Conservation (phyloP, 1,140 invertebrate species). For the Lepidurus arcticus region DNA sequence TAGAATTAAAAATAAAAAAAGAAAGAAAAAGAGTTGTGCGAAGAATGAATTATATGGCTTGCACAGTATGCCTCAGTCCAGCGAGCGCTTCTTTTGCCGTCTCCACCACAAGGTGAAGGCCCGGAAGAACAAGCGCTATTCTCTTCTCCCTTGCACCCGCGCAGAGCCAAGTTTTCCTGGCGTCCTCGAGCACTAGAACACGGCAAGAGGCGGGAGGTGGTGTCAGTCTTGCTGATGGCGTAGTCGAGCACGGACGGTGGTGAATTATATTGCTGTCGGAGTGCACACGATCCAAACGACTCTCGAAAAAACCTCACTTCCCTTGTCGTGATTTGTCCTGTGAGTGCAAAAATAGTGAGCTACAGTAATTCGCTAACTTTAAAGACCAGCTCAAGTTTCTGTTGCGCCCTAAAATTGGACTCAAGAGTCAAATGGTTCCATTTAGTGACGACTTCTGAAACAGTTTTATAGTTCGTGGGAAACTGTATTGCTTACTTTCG, state of each 20-base stretch:
- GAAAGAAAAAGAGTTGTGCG: not conserved
- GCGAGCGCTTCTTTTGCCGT: not conserved
- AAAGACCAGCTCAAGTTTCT: too few relatives aligned
- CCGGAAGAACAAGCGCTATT: conserved; percentile 4
- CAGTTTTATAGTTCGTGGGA: too few relatives aligned
- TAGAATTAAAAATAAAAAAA: not conserved
- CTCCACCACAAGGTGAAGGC: conserved; percentile 8
- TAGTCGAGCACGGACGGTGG: not conserved
- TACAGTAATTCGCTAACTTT: too few relatives aligned
- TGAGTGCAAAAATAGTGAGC: too few relatives aligned
- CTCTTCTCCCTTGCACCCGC: not conserved
- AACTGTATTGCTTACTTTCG: too few relatives aligned
- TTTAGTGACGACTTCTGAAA: too few relatives aligned
- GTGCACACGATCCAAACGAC: not conserved
- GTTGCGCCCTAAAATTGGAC: too few relatives aligned
- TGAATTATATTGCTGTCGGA: not conserved
- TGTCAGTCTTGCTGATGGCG: conserved; percentile 8
- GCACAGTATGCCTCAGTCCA: not conserved
- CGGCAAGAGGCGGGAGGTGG: not conserved
- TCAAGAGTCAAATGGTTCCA: too few relatives aligned
- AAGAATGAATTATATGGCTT: conserved; percentile 2
- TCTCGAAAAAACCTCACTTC: too few relatives aligned
- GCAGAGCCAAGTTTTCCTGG: not conserved
- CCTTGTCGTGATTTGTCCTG: too few relatives aligned
- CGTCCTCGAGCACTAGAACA: not conserved